Conservation (phyloP, 2,797 vertebrate genomes). For the Malacoraja senta region DNA sequence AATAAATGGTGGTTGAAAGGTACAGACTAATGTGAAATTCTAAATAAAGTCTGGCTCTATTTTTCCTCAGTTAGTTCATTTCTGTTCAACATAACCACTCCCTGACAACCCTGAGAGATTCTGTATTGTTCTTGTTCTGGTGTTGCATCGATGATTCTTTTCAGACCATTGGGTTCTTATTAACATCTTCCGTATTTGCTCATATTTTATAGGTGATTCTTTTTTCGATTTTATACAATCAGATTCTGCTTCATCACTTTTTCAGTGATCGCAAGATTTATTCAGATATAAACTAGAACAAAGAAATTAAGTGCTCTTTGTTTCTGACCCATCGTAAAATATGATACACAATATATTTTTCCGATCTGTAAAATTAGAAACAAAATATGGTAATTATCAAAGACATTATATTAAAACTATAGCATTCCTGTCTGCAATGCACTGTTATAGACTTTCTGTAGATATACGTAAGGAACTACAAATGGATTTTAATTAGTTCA, state of each 20-base stretch:
- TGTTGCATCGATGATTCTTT: background rate
- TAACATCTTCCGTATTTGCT: background rate
- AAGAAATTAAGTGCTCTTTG: background rate
- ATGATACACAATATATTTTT: background rate
- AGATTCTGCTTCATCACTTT: background rate
- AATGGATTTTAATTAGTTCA: background rate
- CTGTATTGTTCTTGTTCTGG: background rate
- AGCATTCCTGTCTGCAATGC: background rate
- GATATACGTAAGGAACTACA: background rate
- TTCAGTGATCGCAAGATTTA: background rate
- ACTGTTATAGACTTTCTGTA: constrained; percentile 1
- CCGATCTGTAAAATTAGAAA: constrained; percentile 1
- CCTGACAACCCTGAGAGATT: background rate
- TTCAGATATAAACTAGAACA: background rate
- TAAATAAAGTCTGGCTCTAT: background rate
- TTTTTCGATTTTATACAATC: background rate
- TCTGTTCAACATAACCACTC: background rate
- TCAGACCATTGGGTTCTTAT: background rate
- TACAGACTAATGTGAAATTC: background rate
- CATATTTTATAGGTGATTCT: background rate
- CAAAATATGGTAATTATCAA: background rate
- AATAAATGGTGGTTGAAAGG: background rate
- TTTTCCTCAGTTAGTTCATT: background rate
- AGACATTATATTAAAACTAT: background rate
- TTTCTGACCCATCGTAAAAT: background rate